A percentile compares a stretch with the other conserved stretches of the same genome.
Evolutionary conservation across 2,113 vertebrate species (phyloP).

Genomic region (Notiomystis cincta): DNA sequence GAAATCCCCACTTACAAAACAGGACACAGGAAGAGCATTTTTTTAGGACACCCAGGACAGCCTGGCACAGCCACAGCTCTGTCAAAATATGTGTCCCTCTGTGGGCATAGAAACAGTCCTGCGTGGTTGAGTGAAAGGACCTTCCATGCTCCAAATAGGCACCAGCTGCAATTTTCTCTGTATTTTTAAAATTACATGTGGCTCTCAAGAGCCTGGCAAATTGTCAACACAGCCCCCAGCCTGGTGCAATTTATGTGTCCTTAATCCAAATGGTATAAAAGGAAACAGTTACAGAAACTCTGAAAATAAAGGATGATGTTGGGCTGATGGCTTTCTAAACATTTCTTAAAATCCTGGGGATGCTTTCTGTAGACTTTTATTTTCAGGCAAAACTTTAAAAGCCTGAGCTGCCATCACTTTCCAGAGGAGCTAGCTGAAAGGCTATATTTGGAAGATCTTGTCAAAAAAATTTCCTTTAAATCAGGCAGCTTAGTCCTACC

Average conservation of each 20-base stretch:
- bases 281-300: conserved; percentile 1
- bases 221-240: neutral
- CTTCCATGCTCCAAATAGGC: neutral
- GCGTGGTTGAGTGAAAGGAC: neutral
- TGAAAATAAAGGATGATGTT: conserved; percentile 3
- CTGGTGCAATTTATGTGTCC: neutral
- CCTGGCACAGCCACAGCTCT: conserved; percentile 4
- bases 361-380: neutral
- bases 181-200: conserved; percentile 11
- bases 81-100: conserved; percentile 12
- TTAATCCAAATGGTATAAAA: conserved; percentile 22
- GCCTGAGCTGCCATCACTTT: neutral
- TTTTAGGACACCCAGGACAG: conserved; percentile 49
- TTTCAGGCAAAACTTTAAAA: conserved; percentile 8
- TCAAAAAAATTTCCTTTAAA: conserved; percentile 2
- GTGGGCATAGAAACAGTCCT: conserved; percentile 5
- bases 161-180: conserved; percentile 14
- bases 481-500: neutral
- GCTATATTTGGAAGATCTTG: neutral
- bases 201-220: conserved; percentile 3
- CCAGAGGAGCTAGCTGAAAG: neutral
- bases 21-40: conserved; percentile 27
- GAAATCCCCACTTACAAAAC: conserved; percentile 53
- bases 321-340: neutral
- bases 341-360: neutral